Percentiles rank a stretch among this genome's conserved stretches.
These are phyloP conservation scores for Laspeyria flexula DNA, from an alignment of 2,888 invertebrate genomes.

Conservation along the genomic window DNA sequence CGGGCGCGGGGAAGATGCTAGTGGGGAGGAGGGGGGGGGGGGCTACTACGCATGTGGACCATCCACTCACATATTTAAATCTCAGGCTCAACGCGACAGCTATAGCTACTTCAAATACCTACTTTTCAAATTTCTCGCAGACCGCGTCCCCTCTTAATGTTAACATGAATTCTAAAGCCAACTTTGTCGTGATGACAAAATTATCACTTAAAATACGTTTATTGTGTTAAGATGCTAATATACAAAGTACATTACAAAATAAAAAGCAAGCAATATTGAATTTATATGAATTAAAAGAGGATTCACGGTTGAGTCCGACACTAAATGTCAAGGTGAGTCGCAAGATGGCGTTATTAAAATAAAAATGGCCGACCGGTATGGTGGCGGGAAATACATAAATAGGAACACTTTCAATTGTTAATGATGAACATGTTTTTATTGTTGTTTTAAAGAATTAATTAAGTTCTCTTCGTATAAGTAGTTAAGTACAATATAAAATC, in stretches of 20 bases:
- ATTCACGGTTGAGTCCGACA: conserved; percentile 54
- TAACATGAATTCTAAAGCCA: background rate
- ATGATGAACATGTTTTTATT: background rate
- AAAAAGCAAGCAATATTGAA: conserved; percentile 9
- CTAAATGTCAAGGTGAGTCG: conserved; percentile 77
- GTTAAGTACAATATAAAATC: too few species aligned
- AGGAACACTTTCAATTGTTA: background rate
- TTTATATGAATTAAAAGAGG: conserved; percentile 57
- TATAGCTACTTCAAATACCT: too few species aligned
- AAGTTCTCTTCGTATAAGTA: too few species aligned
- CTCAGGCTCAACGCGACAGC: too few species aligned
- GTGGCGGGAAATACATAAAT: conserved; percentile 10
- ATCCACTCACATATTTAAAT: too few species aligned
- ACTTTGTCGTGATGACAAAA: conserved; percentile 10
- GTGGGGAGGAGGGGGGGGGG: too few species aligned
- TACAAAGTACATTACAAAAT: conserved; percentile 7
- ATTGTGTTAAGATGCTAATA: background rate
- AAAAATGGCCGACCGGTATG: conserved; percentile 49
- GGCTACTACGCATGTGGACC: too few species aligned
- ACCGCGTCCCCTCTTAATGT: too few species aligned
- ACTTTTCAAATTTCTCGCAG: too few species aligned
- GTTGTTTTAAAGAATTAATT: too few species aligned
- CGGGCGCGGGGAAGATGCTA: too few species aligned
- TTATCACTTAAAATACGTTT: conserved; percentile 18
- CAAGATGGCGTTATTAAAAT: conserved; percentile 62